Percentiles rank a stretch among this genome's conserved stretches.
Conservation (phyloP, 1,140 invertebrate species). For the Conopomorpha cramerella region DNA sequence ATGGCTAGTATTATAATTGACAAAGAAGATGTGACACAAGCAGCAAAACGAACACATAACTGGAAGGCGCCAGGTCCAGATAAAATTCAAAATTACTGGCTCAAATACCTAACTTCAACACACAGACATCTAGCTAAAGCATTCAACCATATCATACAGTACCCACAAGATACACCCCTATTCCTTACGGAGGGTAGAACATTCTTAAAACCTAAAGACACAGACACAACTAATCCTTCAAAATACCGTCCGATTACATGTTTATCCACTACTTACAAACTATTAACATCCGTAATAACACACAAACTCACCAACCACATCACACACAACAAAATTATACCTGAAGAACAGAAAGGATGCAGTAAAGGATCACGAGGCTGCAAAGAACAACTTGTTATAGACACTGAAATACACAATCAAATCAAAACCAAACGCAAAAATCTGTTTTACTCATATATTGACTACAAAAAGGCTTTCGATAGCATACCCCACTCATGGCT, state of each 20-base stretch:
- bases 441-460: neutral
- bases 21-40: neutral
- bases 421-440: neutral
- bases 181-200: no score
- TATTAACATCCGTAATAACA: neutral
- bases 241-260: neutral
- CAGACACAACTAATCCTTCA: no score
- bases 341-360: neutral
- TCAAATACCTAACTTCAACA: no score
- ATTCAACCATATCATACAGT: neutral
- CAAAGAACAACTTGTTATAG: no score
- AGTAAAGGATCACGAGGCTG: neutral
- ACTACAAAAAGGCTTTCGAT: no score
- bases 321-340: neutral
- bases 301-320: neutral
- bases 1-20: neutral
- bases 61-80: neutral
- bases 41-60: neutral
- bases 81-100: no score
- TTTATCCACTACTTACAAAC: no score
- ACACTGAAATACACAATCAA: no score
- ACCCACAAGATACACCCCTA: neutral
- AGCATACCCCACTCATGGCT: neutral
- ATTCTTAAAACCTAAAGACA: no score
- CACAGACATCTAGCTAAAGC: neutral